Conservation (phyloP, 1,140 invertebrate species). For the Manduca sexta region DNA sequence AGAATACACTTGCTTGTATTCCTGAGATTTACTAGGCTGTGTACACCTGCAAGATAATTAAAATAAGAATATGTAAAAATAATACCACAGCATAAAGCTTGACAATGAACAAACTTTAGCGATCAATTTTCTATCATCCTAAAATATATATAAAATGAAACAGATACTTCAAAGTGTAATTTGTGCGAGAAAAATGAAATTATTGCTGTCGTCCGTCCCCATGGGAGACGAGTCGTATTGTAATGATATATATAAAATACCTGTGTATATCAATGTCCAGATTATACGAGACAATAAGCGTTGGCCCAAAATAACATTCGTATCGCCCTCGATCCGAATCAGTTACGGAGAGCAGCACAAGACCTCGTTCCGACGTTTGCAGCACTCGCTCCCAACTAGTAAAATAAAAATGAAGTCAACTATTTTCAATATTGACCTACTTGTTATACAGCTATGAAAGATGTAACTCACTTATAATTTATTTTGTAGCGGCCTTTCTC, state of each 20-base stretch:
- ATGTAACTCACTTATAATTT: conserved; percentile 58
- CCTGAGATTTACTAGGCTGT: conserved; percentile 79
- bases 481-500: conserved; percentile 77
- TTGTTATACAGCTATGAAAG: neutral
- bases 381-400: conserved; percentile 80
- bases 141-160: conserved; percentile 3
- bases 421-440: neutral
- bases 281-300: conserved; percentile 80
- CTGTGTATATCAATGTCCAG: conserved; percentile 81
- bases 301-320: conserved; percentile 80
- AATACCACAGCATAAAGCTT: no score
- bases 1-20: conserved; percentile 84
- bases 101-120: neutral
- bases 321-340: conserved; percentile 81
- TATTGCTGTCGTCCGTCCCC: no score
- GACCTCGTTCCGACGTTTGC: conserved; percentile 80
- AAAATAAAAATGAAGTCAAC: conserved; percentile 25
- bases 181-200: no score
- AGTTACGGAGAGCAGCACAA: conserved; percentile 81
- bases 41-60: conserved; percentile 71
- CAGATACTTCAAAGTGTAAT: no score
- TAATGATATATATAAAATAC: conserved; percentile 37
- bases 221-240: no score
- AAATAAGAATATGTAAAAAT: neutral
- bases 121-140: neutral